Percentiles rank a stretch among this genome's conserved stretches.
These are phyloP conservation scores for Drosophila birchii DNA, from an alignment of 2,888 invertebrate species.

Conservation along the genomic window DNA sequence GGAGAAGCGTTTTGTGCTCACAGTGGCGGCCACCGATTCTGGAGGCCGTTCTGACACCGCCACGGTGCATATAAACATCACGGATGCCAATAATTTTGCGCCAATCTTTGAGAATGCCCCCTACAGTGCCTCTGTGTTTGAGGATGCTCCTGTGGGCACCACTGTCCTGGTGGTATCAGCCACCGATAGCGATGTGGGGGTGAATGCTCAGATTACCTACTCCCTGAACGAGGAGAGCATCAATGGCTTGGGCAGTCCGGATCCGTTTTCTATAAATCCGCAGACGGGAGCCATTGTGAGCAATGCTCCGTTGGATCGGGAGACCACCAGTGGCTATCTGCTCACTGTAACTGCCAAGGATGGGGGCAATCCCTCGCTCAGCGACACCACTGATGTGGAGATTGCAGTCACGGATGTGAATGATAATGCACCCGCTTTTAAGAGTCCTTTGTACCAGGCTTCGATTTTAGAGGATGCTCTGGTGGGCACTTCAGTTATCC, in stretches of 20 bases:
- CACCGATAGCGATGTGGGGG: conserved; percentile 96
- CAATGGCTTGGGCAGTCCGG: conserved; percentile 86
- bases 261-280: conserved; percentile 94
- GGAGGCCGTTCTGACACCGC: conserved; percentile 95
- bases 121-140: conserved; percentile 95
- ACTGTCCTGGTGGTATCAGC: conserved; percentile 96
- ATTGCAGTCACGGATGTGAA: conserved; percentile 98
- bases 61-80: conserved; percentile 95
- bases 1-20: conserved; percentile 94
- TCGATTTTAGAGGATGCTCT: conserved; percentile 94
- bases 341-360: conserved; percentile 96
- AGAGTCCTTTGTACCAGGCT: conserved; percentile 92
- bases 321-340: conserved; percentile 91
- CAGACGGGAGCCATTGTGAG: conserved; percentile 97
- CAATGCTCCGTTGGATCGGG: conserved; percentile 93
- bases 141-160: conserved; percentile 96
- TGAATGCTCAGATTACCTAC: conserved; percentile 95
- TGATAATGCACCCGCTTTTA: conserved; percentile 96
- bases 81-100: conserved; percentile 97
- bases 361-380: conserved; percentile 94
- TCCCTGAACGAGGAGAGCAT: conserved; percentile 89
- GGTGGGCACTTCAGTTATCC: conserved; percentile 91
- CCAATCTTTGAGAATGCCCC: conserved; percentile 97
- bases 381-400: conserved; percentile 97
- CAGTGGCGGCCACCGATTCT: conserved; percentile 94